These are phyloP conservation scores for Remorina albescens DNA, from an alignment of 2,797 vertebrate genomes.

Conservation along the genomic window DNA sequence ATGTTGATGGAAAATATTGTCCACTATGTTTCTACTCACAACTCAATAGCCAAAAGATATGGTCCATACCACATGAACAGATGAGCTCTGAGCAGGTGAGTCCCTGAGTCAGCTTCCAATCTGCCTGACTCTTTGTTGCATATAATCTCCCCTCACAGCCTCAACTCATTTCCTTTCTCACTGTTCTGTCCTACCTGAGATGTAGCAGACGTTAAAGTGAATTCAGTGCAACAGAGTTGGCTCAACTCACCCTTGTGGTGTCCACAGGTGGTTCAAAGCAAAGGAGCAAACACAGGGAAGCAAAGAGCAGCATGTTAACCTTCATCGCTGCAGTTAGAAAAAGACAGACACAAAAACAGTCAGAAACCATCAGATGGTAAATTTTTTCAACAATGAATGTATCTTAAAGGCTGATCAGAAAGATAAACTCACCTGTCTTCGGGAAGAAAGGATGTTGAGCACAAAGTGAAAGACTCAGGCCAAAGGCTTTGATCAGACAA, in stretches of 20 bases:
- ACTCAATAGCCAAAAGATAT: too few species aligned
- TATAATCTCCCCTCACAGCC: too few species aligned
- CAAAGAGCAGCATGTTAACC: neutral
- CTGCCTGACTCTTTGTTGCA: too few species aligned
- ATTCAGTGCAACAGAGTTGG: neutral
- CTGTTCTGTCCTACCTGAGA: too few species aligned
- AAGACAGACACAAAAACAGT: neutral
- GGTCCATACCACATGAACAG: too few species aligned
- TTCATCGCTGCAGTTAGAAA: conserved; percentile 22
- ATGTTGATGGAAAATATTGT: neutral
- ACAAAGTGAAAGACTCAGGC: neutral
- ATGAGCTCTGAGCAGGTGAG: too few species aligned
- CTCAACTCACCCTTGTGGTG: conserved; percentile 30
- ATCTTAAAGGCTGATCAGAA: too few species aligned
- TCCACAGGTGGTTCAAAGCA: neutral
- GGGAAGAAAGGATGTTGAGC: neutral
- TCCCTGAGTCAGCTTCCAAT: too few species aligned
- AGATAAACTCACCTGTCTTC: neutral
- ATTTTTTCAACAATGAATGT: neutral
- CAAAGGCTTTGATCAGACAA: neutral
- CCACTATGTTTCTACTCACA: neutral
- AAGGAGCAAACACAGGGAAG: conserved; percentile 3
- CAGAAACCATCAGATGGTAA: neutral
- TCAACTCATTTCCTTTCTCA: too few species aligned
- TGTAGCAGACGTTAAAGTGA: too few species aligned